Conservation (phyloP, 1,140 invertebrate species). For the Hypothenemus hampei region DNA sequence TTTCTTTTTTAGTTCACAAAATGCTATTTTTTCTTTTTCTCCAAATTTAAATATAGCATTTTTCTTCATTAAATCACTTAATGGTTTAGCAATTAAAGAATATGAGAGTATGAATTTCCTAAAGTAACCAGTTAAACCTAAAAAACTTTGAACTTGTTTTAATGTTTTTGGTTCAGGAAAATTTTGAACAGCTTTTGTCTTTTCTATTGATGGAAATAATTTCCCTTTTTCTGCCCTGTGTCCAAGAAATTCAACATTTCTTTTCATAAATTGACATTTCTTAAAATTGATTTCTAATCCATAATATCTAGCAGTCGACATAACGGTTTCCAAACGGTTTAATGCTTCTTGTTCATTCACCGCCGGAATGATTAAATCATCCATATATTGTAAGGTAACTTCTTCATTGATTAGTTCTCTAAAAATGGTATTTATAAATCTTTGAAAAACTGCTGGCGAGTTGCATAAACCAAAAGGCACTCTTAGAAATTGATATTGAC, state of each 20-base stretch:
- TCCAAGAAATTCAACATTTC: conserved; percentile 21
- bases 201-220: conserved; percentile 34
- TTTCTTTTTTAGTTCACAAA: conserved; percentile 24
- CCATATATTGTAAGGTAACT: conserved; percentile 30
- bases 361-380: conserved; percentile 33
- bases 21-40: conserved; percentile 17
- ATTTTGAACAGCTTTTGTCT: conserved; percentile 39
- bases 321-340: neutral
- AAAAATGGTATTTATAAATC: conserved; percentile 35
- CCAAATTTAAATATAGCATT: conserved; percentile 22
- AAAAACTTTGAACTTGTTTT: conserved; percentile 35
- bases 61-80: conserved; percentile 28
- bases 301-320: conserved; percentile 32
- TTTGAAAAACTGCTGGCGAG: conserved; percentile 22
- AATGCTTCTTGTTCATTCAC: conserved; percentile 1
- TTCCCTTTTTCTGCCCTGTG: conserved; percentile 17
- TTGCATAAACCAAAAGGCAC: conserved; percentile 41
- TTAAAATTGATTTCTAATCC: conserved; percentile 42
- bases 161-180: conserved; percentile 37
- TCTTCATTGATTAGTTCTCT: conserved; percentile 27
- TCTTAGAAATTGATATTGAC: conserved; percentile 46
- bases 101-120: conserved; percentile 38
- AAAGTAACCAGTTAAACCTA: conserved; percentile 42
- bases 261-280: conserved; percentile 32
- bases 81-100: conserved; percentile 34